Evolutionary conservation across 2,113 vertebrate genomes (phyloP).

Genomic region (Microtus oregoni): DNA sequence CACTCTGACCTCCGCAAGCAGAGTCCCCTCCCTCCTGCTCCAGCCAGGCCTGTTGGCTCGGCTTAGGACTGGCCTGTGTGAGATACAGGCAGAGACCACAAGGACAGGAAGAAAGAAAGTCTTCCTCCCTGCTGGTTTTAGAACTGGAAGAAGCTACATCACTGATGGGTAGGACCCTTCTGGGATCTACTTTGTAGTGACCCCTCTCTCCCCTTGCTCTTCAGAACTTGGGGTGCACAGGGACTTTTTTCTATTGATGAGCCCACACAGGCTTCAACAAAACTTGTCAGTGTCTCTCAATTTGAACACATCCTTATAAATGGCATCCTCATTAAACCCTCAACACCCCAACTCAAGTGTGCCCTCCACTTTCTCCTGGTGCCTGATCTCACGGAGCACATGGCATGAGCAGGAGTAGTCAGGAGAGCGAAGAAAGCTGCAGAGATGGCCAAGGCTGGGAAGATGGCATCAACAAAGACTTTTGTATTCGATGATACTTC

Average conservation of each 20-base stretch:
- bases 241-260: neutral
- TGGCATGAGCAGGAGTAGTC: neutral
- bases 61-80: neutral
- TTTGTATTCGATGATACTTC: neutral
- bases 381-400: neutral
- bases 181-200: neutral
- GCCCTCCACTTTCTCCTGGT: neutral
- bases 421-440: neutral
- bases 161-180: neutral
- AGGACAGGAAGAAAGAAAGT: neutral
- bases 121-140: neutral
- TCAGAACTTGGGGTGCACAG: too few relatives aligned
- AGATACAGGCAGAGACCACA: neutral
- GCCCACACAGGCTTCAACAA: neutral
- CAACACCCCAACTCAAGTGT: neutral
- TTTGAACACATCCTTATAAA: neutral
- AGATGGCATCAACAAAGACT: neutral
- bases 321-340: neutral
- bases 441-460: neutral
- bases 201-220: neutral
- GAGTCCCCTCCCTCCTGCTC: neutral
- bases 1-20: neutral
- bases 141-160: neutral
- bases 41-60: neutral
- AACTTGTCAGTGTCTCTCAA: neutral